Percentiles rank a stretch among this genome's conserved stretches.
Conservation (phyloP, 2,888 invertebrate species). For the Nephrotoma appendiculata region DNA sequence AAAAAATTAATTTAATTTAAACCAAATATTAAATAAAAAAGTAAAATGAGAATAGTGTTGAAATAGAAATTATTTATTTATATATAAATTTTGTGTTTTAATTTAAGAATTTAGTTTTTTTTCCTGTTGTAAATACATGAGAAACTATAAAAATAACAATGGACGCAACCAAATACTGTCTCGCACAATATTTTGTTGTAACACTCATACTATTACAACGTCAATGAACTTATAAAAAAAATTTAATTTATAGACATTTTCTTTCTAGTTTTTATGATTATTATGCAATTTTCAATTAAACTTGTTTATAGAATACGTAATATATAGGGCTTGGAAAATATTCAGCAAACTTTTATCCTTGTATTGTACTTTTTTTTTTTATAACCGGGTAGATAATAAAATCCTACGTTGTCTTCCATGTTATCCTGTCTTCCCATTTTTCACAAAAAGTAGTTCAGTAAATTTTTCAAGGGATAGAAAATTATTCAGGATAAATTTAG, state of each 20-base stretch:
- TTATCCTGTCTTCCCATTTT: not conserved
- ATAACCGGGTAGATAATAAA: not conserved
- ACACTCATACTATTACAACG: conserved; percentile 2
- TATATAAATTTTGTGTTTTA: not conserved
- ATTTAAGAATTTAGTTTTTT: not conserved
- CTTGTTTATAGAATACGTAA: not conserved
- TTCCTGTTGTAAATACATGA: not conserved
- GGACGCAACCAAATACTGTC: conserved; percentile 1
- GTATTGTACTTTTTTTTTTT: not conserved
- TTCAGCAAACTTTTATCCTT: not conserved
- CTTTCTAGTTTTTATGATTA: not conserved
- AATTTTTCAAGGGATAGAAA: not conserved
- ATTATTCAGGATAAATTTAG: not conserved
- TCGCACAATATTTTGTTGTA: not conserved
- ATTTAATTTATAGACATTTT: not conserved
- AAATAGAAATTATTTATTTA: not conserved
- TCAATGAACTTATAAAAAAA: conserved; percentile 2
- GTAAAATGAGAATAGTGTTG: not conserved
- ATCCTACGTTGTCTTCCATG: not conserved
- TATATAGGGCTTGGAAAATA: not conserved
- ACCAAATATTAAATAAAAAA: not conserved
- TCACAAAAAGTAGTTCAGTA: not conserved
- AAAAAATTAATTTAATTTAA: not conserved
- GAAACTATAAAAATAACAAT: not conserved
- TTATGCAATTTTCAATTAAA: not conserved